A percentile compares a stretch with the other conserved stretches of the same genome.
These are phyloP conservation scores for Chaenodraco wilsoni DNA, from an alignment of 2,797 vertebrate genomes.

Conservation along the genomic window DNA sequence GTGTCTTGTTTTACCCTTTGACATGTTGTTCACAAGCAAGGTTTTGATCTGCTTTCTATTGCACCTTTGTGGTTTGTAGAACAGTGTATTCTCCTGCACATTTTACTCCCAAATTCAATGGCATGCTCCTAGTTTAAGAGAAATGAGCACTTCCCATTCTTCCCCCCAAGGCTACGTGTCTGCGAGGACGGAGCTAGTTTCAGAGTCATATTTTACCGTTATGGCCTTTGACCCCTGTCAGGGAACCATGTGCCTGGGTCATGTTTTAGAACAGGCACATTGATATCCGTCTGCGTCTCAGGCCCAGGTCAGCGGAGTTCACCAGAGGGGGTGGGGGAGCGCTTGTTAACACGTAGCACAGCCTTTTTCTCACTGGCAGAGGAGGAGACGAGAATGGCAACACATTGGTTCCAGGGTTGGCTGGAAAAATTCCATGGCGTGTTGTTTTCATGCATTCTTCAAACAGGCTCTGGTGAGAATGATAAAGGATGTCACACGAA, in stretches of 20 bases:
- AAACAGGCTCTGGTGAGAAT: slow-evolving; percentile 11
- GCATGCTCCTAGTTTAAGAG: slow-evolving; percentile 33
- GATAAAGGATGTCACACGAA: not conserved
- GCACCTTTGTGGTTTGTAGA: not conserved
- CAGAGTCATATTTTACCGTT: slow-evolving; percentile 71
- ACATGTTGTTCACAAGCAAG: slow-evolving; percentile 2
- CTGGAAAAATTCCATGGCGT: slow-evolving; percentile 31
- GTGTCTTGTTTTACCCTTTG: not conserved
- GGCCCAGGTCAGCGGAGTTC: slow-evolving; percentile 66
- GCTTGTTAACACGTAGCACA: slow-evolving; percentile 57
- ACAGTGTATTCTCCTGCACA: not conserved
- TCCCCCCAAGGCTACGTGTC: slow-evolving; percentile 9
- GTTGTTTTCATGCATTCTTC: slow-evolving; percentile 51
- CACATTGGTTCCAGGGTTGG: slow-evolving; percentile 40
- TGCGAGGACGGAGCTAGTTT: slow-evolving; percentile 51
- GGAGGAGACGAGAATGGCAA: slow-evolving; percentile 27
- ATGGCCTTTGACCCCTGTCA: slow-evolving; percentile 78
- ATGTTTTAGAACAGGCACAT: slow-evolving; percentile 73
- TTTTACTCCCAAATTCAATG: slow-evolving; percentile 62
- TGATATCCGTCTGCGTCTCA: slow-evolving; percentile 65
- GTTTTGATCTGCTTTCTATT: not conserved
- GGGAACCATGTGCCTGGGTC: slow-evolving; percentile 78
- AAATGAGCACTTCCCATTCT: slow-evolving; percentile 18
- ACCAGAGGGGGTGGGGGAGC: slow-evolving; percentile 41
- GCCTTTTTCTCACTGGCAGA: slow-evolving; percentile 25